Evolutionary conservation across 2,797 vertebrate species (phyloP).

Genomic region (Pseudochromis fuscus): DNA sequence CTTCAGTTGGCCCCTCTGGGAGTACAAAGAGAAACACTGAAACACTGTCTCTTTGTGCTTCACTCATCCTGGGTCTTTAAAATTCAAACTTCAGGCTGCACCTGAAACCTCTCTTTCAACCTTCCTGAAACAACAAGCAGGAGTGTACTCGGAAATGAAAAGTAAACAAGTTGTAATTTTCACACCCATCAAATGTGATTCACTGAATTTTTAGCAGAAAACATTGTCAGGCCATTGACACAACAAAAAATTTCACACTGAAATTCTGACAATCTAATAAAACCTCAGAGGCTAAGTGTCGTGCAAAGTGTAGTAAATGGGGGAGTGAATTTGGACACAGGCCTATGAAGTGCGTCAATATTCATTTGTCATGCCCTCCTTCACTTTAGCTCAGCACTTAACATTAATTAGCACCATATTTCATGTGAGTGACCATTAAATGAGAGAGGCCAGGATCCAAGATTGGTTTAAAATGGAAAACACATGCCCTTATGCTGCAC

Average conservation of each 20-base stretch:
- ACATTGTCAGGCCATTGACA: neutral
- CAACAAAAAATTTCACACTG: slow-evolving; percentile 8
- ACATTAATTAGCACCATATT: slow-evolving; percentile 28
- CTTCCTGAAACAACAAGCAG: slow-evolving; percentile 6
- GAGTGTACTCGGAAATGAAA: slow-evolving; percentile 5
- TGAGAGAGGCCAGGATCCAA: neutral
- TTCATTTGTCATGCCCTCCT: slow-evolving; percentile 28
- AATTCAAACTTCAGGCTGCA: slow-evolving; percentile 20
- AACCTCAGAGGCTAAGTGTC: slow-evolving; percentile 8
- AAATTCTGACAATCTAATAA: slow-evolving; percentile 8
- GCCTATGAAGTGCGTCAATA: neutral
- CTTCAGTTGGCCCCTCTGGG: slow-evolving; percentile 9
- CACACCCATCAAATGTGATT: slow-evolving; percentile 21
- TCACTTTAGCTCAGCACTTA: slow-evolving; percentile 30
- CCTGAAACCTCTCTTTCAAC: slow-evolving; percentile 18
- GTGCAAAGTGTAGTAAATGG: slow-evolving; percentile 14
- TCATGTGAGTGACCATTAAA: slow-evolving; percentile 24
- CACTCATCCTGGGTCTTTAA: slow-evolving; percentile 12
- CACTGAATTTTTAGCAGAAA: slow-evolving; percentile 23
- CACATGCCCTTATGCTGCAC: neutral
- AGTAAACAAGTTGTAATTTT: slow-evolving; percentile 23
- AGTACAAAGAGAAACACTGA: slow-evolving; percentile 15
- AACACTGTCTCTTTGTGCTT: neutral
- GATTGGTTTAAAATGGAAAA: neutral
- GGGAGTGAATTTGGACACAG: slow-evolving; percentile 1